Base-by-base conservation (phyloP, 2,113 vertebrate species). In the Catharus minimus region DNA sequence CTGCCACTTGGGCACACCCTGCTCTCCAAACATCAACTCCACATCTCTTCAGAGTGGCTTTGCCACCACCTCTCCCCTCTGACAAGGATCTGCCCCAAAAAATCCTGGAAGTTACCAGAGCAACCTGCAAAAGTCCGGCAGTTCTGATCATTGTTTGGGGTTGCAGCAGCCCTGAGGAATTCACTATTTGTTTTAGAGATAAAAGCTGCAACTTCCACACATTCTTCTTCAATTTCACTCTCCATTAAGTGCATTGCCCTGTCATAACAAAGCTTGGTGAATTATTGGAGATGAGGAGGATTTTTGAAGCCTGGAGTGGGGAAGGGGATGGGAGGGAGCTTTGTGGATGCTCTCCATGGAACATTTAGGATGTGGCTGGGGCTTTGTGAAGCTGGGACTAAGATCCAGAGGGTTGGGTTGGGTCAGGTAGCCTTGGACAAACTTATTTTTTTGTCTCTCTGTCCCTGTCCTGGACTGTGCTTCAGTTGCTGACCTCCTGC, bases 181-280 rank as follows among this genome's bases (percentile, higher is more conserved):
- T 97, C 79, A 68, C 90, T 97, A 97, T 98, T 98, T 98, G 97
- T 97, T 98, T 97, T 97, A 96, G 90, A 97, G 96, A 98, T 97
- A 98, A 98, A 98, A 98, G 97, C 96, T 92, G 86, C 92, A 96
- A 95, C 97, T 96, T 97, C 96, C 96, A 95, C 91, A 96, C 97
- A 98, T 98, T 98, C 97, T 98, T 97, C 97, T 89, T 90, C 92
- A 74, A 75, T 97, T 96, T 98, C 86, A 95, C 93, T 96, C 95
- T 96, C 96, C 92, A 97, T 95, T 94, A 94, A 89, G 80, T 57
- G 75, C 76, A 76, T 39, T 90, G 92, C 90, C 79, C 87, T 71
- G 92, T 96, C 95, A 82, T 94, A 95, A 94, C 72, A 82, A 90
- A 93, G 44, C 76, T 49, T 57, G 6, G 15, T 82, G 91, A 84